Evolutionary conservation across 2,797 vertebrate species (phyloP).

Genomic region (Galagoides demidoff): DNA sequence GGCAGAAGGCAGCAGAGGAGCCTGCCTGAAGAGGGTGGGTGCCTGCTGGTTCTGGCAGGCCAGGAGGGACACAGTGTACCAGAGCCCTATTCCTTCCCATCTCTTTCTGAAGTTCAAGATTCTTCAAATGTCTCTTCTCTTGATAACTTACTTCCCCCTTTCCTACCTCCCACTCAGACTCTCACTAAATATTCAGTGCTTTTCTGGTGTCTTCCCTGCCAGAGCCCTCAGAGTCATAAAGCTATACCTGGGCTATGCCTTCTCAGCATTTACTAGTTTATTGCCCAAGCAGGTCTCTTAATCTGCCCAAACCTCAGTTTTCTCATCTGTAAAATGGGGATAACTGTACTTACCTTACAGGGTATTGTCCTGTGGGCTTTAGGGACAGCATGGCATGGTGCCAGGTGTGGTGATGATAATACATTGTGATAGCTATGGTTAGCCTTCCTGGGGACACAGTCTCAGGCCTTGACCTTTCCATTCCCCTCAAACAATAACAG

Average conservation of each 20-base stretch:
- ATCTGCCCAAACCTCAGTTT: background rate
- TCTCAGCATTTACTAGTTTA: background rate
- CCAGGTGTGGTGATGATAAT: rapidly evolving
- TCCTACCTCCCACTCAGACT: background rate
- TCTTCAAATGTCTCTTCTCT: background rate
- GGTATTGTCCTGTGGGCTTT: background rate
- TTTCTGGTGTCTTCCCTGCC: background rate
- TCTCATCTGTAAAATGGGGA: background rate
- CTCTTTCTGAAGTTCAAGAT: too few species aligned
- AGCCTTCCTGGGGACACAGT: background rate
- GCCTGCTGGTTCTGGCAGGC: too few species aligned
- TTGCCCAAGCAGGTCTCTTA: background rate
- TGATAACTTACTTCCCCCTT: background rate
- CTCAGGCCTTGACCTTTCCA: background rate
- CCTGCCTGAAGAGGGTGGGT: background rate
- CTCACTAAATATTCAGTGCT: background rate
- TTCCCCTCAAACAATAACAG: background rate
- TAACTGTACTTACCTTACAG: too few species aligned
- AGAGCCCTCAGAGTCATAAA: background rate
- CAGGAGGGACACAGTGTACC: too few species aligned
- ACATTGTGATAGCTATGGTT: too few species aligned
- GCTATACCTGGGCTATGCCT: background rate
- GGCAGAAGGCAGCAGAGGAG: background rate
- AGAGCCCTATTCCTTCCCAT: background rate
- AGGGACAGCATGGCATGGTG: background rate